A percentile compares a stretch with the other conserved stretches of the same genome.
These are phyloP conservation scores for Eutrigla gurnardus DNA, from an alignment of 2,797 vertebrate species.

Conservation along the genomic window DNA sequence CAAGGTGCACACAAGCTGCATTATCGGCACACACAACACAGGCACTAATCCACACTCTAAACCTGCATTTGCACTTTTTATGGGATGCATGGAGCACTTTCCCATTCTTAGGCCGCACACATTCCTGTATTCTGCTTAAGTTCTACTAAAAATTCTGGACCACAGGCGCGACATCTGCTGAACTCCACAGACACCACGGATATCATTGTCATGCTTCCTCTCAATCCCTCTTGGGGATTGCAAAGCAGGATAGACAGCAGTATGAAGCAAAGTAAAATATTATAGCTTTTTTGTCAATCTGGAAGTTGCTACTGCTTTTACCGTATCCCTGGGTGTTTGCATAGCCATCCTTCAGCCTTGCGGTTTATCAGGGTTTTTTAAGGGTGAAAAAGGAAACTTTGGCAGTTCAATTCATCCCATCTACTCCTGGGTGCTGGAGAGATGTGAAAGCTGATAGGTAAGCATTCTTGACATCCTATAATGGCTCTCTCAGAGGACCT, in stretches of 20 bases:
- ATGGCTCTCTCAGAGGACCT: conserved; percentile 35
- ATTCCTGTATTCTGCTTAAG: not conserved
- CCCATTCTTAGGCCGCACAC: not conserved
- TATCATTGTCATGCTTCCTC: conserved; percentile 51
- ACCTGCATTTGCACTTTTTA: conserved; percentile 11
- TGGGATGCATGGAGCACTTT: not conserved
- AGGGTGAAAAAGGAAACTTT: conserved; percentile 15
- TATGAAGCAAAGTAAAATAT: conserved; percentile 40
- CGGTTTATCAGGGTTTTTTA: conserved; percentile 37
- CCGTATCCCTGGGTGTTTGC: conserved; percentile 51
- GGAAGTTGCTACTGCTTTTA: conserved; percentile 28
- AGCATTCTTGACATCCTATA: conserved; percentile 46
- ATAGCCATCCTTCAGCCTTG: conserved; percentile 34
- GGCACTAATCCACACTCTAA: conserved; percentile 1
- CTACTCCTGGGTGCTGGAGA: conserved; percentile 32
- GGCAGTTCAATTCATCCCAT: conserved; percentile 49
- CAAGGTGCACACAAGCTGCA: not conserved
- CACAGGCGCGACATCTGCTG: conserved; percentile 31
- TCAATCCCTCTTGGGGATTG: conserved; percentile 33
- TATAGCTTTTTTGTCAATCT: conserved; percentile 35
- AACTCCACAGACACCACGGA: conserved; percentile 42
- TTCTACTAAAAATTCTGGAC: conserved; percentile 41
- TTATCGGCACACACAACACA: not conserved
- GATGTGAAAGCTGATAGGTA: conserved; percentile 51
- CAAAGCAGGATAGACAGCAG: conserved; percentile 29